Conservation (phyloP, 1,140 invertebrate genomes). For the Drosophila orosa region DNA sequence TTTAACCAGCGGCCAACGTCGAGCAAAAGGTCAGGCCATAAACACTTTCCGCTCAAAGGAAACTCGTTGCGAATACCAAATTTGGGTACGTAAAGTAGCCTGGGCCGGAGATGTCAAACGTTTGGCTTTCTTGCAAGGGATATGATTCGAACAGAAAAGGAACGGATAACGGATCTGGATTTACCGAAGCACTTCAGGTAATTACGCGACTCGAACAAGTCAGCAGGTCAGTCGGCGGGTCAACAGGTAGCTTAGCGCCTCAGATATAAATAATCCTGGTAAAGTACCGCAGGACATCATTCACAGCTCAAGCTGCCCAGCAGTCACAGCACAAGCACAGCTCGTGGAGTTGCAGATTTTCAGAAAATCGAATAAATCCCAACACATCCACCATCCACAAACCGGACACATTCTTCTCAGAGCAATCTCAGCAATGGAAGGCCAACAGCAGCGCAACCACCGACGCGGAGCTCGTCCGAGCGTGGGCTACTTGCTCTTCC, state of each 20-base stretch:
- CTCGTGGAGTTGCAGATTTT: slow-evolving; percentile 10
- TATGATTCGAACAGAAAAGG: slow-evolving; percentile 15
- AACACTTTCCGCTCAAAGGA: slow-evolving; percentile 28
- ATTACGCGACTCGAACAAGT: slow-evolving; percentile 62
- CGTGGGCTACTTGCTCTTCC: slow-evolving; percentile 71
- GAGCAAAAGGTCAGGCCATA: slow-evolving; percentile 58
- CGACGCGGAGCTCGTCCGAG: slow-evolving; percentile 60
- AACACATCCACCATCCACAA: slow-evolving; percentile 3
- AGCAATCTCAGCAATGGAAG: slow-evolving; percentile 58
- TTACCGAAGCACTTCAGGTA: slow-evolving; percentile 60
- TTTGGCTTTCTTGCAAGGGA: slow-evolving; percentile 39
- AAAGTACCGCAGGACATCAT: slow-evolving; percentile 69
- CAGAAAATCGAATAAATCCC: slow-evolving; percentile 8
- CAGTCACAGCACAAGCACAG: slow-evolving; percentile 60
- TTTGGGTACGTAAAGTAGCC: background rate
- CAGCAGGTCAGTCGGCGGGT: slow-evolving; percentile 43
- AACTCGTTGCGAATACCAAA: slow-evolving; percentile 5
- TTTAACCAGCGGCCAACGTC: slow-evolving; percentile 20
- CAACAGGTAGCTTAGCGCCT: slow-evolving; percentile 46
- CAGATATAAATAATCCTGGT: slow-evolving; percentile 76
- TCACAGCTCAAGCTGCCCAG: slow-evolving; percentile 64
- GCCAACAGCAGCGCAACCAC: slow-evolving; percentile 45
- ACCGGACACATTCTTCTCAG: slow-evolving; percentile 1
- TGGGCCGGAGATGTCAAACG: slow-evolving; percentile 37
- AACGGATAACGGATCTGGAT: slow-evolving; percentile 15